phyloP scores from a whole-genome alignment of 2,888 invertebrate genomes.

The Drosophila incognita region DNA sequence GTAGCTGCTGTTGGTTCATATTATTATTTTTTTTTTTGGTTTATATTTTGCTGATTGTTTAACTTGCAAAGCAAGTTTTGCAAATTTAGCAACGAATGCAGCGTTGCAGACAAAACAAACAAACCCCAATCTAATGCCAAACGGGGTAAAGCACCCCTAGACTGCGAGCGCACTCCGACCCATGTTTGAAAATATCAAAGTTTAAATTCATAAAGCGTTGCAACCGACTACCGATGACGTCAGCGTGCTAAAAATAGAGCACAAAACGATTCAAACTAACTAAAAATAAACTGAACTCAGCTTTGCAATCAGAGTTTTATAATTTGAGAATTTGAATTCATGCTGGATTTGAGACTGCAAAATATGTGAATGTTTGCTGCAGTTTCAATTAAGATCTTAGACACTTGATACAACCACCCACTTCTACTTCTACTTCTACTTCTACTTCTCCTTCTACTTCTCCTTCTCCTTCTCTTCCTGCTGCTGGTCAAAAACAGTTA shows the following conservation, averaged over 20 bases:
- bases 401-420: not conserved
- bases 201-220: conserved; percentile 60
- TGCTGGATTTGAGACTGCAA: not conserved
- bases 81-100: conserved; percentile 67
- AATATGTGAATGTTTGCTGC: conserved; percentile 1
- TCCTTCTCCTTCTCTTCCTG: not conserved
- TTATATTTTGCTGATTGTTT: conserved; percentile 28
- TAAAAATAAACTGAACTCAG: not conserved
- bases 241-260: not conserved
- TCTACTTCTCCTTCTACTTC: too few relatives aligned
- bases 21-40: conserved; percentile 21
- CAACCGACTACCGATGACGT: conserved; percentile 7
- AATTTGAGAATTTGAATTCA: conserved; percentile 2
- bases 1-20: conserved; percentile 59
- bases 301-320: conserved; percentile 4
- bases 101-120: conserved; percentile 28
- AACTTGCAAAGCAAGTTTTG: conserved; percentile 55
- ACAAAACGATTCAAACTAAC: not conserved
- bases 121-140: conserved; percentile 34
- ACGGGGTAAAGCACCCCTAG: conserved; percentile 31
- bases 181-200: conserved; percentile 66
- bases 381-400: not conserved
- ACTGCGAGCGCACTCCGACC: conserved; percentile 24
- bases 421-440: too few relatives aligned
- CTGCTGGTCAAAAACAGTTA: not conserved